Percentiles rank a stretch among this genome's conserved stretches.
Conservation (phyloP, 1,140 invertebrate species). For the Zaprionus kolodkinae region DNA sequence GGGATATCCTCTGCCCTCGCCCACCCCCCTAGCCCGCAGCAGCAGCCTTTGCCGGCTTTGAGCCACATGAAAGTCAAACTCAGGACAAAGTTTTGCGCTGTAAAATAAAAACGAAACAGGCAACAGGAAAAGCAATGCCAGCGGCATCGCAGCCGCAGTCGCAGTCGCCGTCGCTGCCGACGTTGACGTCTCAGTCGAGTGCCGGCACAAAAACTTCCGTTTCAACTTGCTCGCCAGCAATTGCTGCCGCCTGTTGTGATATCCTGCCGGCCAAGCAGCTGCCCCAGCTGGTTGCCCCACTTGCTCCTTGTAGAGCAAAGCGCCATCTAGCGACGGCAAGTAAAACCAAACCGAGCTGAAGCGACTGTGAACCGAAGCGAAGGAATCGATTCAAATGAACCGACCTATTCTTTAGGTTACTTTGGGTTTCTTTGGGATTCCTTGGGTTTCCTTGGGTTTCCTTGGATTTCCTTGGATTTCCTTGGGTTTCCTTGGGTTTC, state of each 20-base stretch:
- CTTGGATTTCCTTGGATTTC: no score
- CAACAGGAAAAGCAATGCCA: slow-evolving; percentile 46
- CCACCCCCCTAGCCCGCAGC: slow-evolving; percentile 23
- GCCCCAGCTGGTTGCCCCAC: not conserved
- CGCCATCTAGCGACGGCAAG: not conserved
- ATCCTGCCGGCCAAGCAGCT: slow-evolving; percentile 19
- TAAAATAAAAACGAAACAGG: slow-evolving; percentile 50
- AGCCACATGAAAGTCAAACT: slow-evolving; percentile 58
- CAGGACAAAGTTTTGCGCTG: slow-evolving; percentile 70
- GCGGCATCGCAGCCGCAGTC: slow-evolving; percentile 20
- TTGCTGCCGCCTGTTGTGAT: slow-evolving; percentile 57
- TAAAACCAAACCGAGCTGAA: no score
- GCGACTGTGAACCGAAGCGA: no score
- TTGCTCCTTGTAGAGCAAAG: not conserved
- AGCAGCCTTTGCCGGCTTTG: slow-evolving; percentile 11
- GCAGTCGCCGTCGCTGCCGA: not conserved
- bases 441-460: no score
- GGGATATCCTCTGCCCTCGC: not conserved
- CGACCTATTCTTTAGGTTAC: no score
- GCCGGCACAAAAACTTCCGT: slow-evolving; percentile 71
- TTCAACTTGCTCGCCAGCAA: slow-evolving; percentile 68
- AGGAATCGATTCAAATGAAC: not conserved
- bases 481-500: no score
- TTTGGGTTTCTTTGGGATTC: no score
- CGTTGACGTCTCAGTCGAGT: slow-evolving; percentile 31